Evolutionary conservation across 2,797 vertebrate species (phyloP).

Genomic region (Cephalopachus bancanus): DNA sequence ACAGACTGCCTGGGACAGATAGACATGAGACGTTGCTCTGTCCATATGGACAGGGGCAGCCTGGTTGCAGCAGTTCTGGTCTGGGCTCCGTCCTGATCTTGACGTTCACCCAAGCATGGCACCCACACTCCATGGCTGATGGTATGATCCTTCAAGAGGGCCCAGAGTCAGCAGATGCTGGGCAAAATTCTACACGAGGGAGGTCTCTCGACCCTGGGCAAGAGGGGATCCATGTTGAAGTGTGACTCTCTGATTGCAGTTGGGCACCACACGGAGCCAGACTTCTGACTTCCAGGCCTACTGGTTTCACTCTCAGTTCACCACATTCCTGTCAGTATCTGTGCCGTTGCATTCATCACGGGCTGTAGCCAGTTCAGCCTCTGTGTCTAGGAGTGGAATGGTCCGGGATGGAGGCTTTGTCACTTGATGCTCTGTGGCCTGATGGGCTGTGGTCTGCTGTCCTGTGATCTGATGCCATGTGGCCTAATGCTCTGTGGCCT

Average conservation of each 20-base stretch:
- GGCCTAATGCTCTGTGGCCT: no score
- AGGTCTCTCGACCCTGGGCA: background rate
- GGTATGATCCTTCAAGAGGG: background rate
- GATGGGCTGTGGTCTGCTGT: no score
- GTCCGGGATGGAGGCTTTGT: background rate
- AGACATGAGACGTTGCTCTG: no score
- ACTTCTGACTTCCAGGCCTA: accelerated
- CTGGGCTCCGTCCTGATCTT: background rate
- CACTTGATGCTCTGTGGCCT: no score
- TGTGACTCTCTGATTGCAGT: background rate
- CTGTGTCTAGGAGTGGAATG: background rate
- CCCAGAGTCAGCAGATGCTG: background rate
- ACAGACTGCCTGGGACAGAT: accelerated
- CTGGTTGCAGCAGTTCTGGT: no score
- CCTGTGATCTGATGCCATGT: no score
- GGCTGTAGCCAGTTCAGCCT: background rate
- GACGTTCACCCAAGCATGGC: accelerated
- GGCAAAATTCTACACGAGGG: background rate
- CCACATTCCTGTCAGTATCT: background rate
- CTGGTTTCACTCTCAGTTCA: background rate
- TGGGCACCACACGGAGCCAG: background rate
- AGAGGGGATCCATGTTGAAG: background rate
- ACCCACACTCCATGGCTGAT: accelerated
- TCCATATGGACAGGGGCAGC: no score
- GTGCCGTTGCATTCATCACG: accelerated